Base-by-base conservation (phyloP, 2,797 vertebrate genomes). In the Potorous gilbertii region DNA sequence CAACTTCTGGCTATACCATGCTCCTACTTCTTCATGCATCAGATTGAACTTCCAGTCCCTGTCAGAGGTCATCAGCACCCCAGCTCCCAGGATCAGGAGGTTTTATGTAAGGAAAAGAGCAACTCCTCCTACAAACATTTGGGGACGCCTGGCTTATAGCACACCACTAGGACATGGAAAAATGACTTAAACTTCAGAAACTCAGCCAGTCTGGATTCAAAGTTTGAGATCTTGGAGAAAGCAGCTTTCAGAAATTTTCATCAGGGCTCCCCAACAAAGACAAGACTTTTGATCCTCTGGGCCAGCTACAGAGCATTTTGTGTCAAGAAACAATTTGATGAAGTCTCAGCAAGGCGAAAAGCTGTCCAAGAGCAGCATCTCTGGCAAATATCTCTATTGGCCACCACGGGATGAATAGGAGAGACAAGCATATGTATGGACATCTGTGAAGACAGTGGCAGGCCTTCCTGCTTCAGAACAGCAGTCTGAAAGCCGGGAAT, bases 11-110 rank as follows among this genome's bases (percentile, higher is more conserved):
- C 90, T 94, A 59, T 54, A 91, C 1, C 0, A n/a, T 27, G 0
- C 1, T 31, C 27, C 0, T 24, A 28, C n/a, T 21, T 54, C 90
- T 11, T 4, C 3, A 40, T 40, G 89, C 1, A n/a, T 56, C 29
- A 40, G 34, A 1, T n/a, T 18, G 34, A 11, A 74, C 66, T 40
- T 74, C n/a, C n/a, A 21, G 24, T 27, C 56, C 91, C 21, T 62
- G 55, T 5, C 0, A 1, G 4, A 21, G 55, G 14, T 28, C 90
- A 11, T 4, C 14, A 9, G 91, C 34, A 1, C 54, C 0, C 0
- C 34, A 34, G 14, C 56, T 46, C 16, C 46, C 1, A 56, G 92
- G 46, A 18, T 34, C 14, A 14, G 24, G 6, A 46, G 56, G 56
- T 31, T 56, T 66, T 92, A 34, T 5, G 13, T 0, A 34, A 90